Evolutionary conservation across 2,888 invertebrate genomes (phyloP).

Genomic region (Drosophila kambysellisi): DNA sequence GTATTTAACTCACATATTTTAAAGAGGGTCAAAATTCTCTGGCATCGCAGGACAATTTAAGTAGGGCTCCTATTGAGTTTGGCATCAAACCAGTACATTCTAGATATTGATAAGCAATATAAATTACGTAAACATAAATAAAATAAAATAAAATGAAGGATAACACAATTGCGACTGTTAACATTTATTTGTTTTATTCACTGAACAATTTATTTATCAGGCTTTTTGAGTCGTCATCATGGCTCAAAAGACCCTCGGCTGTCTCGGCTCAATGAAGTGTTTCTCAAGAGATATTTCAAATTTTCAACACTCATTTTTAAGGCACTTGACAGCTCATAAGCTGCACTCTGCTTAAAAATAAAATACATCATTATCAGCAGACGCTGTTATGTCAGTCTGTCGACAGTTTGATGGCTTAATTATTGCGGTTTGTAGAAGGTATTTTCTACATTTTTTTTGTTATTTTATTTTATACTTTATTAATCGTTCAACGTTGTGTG

Average conservation of each 20-base stretch:
- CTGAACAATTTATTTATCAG: not conserved
- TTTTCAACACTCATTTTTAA: constrained; percentile 6
- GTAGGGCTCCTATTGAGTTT: no score
- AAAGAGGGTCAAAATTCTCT: not conserved
- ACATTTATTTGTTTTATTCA: not conserved
- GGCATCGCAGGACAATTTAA: not conserved
- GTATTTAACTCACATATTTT: not conserved
- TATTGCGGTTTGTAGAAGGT: constrained; percentile 48
- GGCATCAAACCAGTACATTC: not conserved
- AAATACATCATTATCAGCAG: constrained; percentile 32
- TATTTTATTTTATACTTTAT: constrained; percentile 38
- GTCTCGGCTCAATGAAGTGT: constrained; percentile 23
- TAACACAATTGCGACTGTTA: not conserved
- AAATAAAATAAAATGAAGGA: not conserved
- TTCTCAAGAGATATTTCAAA: constrained; percentile 20
- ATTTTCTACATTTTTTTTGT: not conserved
- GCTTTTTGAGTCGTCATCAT: no score
- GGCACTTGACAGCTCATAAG: constrained; percentile 58
- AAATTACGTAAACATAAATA: no score
- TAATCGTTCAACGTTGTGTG: constrained; percentile 42
- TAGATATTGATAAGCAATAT: no score
- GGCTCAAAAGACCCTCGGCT: constrained; percentile 12
- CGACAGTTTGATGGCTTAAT: constrained; percentile 63
- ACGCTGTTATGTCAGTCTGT: constrained; percentile 50
- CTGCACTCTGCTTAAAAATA: constrained; percentile 28